Base-by-base conservation (phyloP, 2,888 invertebrate species). In the Poecilobothrus nobilitatus region DNA sequence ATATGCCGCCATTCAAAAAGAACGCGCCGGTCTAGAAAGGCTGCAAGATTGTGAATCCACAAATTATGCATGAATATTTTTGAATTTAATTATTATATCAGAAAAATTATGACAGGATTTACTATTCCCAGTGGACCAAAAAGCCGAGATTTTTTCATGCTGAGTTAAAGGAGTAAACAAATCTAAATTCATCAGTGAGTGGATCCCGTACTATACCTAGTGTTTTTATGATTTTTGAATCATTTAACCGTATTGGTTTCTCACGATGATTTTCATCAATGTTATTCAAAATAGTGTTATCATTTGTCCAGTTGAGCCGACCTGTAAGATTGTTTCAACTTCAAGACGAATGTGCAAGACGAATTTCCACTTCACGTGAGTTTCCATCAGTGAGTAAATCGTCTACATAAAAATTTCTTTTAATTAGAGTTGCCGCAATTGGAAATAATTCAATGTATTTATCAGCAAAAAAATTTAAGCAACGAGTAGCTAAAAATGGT, bases 391-490 rank as follows among this genome's bases (percentile, higher is more conserved):
- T 71, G 7, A 74, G 68, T 18, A 73, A 65, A 70, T 74, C 74
- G 27, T 75, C 74, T 12, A 74, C 73, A 63, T 74, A 75, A 68
- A 74, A 73, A 68, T 74, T 70, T 2, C 66, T 65, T 7, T 66
- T 64, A 22, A 74, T 44, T 61, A 68, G 69, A 21, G 72, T 62
- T 33, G 71, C 33, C n/a, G 72, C 76, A 71, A 53, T 69, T 67
- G 70, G 73, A 65, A 72, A 70, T 71, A 73, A 65, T 34, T 69
- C n/a, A 70, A 73, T 67, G 71, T 75, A 34, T 71, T 72, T 69
- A 8, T 72, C 72, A 10, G 34, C 72, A 27, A 72, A 66, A 20
- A 71, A 63, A 6, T 66, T 67, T 18, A 74, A 53, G 15, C 67
- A 66, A 41, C 68, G 44, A 8, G 67, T 68, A 15, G 70, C 70